phyloP scores from a whole-genome alignment of 2,113 vertebrate species.

The Rallus limicola region DNA sequence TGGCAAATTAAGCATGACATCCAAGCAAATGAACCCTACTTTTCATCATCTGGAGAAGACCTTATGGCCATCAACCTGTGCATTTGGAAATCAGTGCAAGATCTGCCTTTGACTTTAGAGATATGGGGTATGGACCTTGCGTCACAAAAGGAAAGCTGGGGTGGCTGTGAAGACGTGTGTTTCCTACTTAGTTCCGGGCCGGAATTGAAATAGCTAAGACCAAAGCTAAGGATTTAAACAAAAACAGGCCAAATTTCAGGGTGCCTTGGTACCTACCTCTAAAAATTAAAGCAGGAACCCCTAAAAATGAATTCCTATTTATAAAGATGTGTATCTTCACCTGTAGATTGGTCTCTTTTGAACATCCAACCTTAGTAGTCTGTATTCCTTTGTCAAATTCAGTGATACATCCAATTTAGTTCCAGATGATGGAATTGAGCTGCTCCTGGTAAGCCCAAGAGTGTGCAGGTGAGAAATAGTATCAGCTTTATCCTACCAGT shows the following conservation, averaged over 20 bases:
- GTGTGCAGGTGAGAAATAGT: neutral
- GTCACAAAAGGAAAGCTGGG: neutral
- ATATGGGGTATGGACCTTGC: neutral
- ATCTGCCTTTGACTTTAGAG: neutral
- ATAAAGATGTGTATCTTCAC: neutral
- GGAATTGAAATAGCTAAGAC: neutral
- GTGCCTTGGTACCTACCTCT: fast-evolving
- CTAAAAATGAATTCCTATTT: neutral
- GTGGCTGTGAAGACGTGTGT: neutral
- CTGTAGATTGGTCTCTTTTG: neutral
- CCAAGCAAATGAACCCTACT: slow-evolving; percentile 19
- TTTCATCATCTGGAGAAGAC: neutral
- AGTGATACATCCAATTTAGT: neutral
- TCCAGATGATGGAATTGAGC: neutral
- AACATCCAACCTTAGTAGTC: neutral
- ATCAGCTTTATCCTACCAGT: neutral
- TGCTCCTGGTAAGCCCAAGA: neutral
- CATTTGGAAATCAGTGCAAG: neutral
- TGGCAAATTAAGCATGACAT: slow-evolving; percentile 49
- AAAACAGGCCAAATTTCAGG: neutral
- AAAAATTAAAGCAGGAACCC: neutral
- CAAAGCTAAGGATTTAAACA: neutral
- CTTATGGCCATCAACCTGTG: neutral
- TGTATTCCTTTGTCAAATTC: neutral
- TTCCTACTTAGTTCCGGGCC: neutral